These are phyloP conservation scores for Pollenia griseotomentosa DNA, from an alignment of 2,888 invertebrate species.

Conservation along the genomic window DNA sequence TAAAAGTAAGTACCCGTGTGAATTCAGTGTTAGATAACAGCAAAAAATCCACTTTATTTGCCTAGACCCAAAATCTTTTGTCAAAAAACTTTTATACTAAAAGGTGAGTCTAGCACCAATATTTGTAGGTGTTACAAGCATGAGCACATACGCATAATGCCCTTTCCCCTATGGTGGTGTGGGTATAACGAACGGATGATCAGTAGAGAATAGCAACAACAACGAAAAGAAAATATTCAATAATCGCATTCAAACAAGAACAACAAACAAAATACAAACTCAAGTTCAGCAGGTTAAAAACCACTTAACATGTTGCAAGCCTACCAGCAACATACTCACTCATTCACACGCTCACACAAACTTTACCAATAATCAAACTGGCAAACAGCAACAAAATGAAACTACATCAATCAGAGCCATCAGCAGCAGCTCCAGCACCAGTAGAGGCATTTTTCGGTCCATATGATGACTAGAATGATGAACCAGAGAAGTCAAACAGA, in stretches of 20 bases:
- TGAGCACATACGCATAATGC: too few relatives aligned
- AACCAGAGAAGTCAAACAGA: conserved; percentile 43
- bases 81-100: too few relatives aligned
- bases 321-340: conserved; percentile 20
- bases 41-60: too few relatives aligned
- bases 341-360: neutral
- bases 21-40: too few relatives aligned
- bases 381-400: conserved; percentile 9
- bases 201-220: conserved; percentile 16
- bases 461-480: conserved; percentile 32
- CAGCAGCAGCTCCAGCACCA: neutral
- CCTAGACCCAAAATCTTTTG: too few relatives aligned
- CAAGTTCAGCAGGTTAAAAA: conserved; percentile 69
- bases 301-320: conserved; percentile 67
- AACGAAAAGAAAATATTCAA: conserved; percentile 25
- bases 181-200: conserved; percentile 10
- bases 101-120: too few relatives aligned
- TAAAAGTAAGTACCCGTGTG: too few relatives aligned
- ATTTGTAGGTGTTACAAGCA: too few relatives aligned
- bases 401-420: conserved; percentile 44
- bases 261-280: conserved; percentile 27
- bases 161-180: neutral
- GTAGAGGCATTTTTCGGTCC: neutral
- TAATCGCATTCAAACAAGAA: conserved; percentile 57
- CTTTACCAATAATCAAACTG: neutral